Base-by-base conservation (phyloP, 1,140 invertebrate genomes). In the Drosophila littoralis region DNA sequence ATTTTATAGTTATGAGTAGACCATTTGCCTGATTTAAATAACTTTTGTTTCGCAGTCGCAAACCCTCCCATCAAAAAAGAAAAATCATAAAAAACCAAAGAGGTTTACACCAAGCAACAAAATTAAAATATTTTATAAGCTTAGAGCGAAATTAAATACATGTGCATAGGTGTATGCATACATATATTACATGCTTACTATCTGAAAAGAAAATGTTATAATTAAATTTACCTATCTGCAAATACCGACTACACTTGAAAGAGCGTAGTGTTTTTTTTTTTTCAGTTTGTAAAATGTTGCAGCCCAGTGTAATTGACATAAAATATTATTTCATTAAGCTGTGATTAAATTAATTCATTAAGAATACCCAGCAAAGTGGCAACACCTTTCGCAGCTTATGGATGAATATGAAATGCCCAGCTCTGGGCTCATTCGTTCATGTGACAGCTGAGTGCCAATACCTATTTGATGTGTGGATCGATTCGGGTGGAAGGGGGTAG, bases 331-430 rank as follows among this genome's bases (percentile, higher is more conserved):
- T 70, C 77, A 84, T 84, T 86, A 86, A 88, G 76, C 76, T 63
- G 68, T 54, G 79, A 86, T 86, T 75, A 76, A 88, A 78, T 85
- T 71, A 71, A 67, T 67, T 67, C 64, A 81, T 85, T 85, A 81
- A 81, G 71, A 72, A 69, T 64, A 42, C 52, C 46, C 52, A 46
- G 17, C 36, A 67, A 69, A 61, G 68, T 77, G 78, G 46, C 33
- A 69, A 81, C 54, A 81, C 77, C 64, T 70, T 66, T 65, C 68
- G 73, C 70, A 58, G 40, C 69, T 42, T 45, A 58, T 70, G 33
- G 51, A 17, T 61, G 52, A 58, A 55, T 70, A 57, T 58, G 66
- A 36, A 58, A 57, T 58, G 17, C 15, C 12, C 57, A 54, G n/a
- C 13, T 48, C 32, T 9, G 33, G 7, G 12, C 57, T 5, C 3